Evolutionary conservation across 2,888 invertebrate species (phyloP).

Genomic region (Morpho deidamia): DNA sequence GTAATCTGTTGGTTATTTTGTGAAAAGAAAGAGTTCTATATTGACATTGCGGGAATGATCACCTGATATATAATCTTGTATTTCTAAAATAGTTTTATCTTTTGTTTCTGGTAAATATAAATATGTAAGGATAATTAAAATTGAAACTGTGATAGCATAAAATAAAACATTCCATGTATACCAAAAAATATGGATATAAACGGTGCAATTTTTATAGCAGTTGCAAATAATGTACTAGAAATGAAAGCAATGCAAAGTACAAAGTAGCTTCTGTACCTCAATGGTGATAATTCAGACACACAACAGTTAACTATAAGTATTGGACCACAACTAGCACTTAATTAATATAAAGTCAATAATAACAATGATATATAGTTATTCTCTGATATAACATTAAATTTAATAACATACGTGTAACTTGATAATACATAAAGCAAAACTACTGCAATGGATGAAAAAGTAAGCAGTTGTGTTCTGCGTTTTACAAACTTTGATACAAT

Average conservation of each 20-base stretch:
- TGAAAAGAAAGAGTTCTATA: background rate
- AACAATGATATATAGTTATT: slow-evolving; percentile 8
- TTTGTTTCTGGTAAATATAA: slow-evolving; percentile 30
- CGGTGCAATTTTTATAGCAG: slow-evolving; percentile 40
- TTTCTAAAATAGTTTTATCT: slow-evolving; percentile 26
- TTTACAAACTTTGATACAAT: slow-evolving; percentile 26
- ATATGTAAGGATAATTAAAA: slow-evolving; percentile 25
- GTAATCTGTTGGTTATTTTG: too few relatives aligned
- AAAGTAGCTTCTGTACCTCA: slow-evolving; percentile 41
- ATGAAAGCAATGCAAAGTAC: slow-evolving; percentile 27
- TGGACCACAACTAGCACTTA: slow-evolving; percentile 26
- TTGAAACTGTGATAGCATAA: slow-evolving; percentile 23
- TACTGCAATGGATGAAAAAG: background rate
- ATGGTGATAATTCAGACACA: slow-evolving; percentile 35
- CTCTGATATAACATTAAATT: background rate
- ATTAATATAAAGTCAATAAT: slow-evolving; percentile 13
- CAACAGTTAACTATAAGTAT: slow-evolving; percentile 33
- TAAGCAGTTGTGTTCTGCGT: slow-evolving; percentile 32
- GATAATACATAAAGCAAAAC: slow-evolving; percentile 2
- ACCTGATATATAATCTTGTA: slow-evolving; percentile 16
- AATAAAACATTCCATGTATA: slow-evolving; percentile 39
- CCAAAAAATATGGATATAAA: slow-evolving; percentile 36
- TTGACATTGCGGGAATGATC: background rate
- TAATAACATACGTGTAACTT: slow-evolving; percentile 6
- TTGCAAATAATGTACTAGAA: slow-evolving; percentile 37